These are phyloP conservation scores for Aricia artaxerxes DNA, from an alignment of 2,888 invertebrate species.

Conservation along the genomic window DNA sequence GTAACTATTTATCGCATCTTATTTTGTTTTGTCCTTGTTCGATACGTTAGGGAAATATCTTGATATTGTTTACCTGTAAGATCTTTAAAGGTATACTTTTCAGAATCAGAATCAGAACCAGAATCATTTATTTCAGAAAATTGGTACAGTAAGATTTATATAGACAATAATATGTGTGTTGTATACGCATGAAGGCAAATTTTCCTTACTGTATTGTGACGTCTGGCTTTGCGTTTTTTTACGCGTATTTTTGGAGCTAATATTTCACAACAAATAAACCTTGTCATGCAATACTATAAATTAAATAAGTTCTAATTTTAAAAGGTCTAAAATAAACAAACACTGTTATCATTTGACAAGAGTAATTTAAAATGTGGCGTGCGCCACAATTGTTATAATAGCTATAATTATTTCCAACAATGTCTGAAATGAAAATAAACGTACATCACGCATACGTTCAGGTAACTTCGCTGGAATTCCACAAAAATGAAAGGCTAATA, in stretches of 20 bases:
- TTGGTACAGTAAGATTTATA: no score
- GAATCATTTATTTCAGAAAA: no score
- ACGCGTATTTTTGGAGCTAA: neutral
- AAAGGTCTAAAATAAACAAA: neutral
- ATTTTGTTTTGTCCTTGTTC: no score
- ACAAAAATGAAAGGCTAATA: neutral
- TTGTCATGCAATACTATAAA: neutral
- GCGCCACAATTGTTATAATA: conserved; percentile 22
- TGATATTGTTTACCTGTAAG: no score
- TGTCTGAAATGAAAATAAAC: conserved; percentile 29
- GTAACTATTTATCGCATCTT: no score
- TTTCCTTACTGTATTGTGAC: no score
- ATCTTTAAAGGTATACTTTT: no score
- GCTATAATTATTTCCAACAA: conserved; percentile 30
- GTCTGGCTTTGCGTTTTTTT: neutral
- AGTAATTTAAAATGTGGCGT: conserved; percentile 24
- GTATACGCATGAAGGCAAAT: no score
- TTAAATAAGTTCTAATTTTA: conserved; percentile 5
- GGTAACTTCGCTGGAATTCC: neutral
- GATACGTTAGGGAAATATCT: no score
- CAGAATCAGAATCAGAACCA: no score
- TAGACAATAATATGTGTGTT: no score
- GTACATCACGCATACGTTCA: conserved; percentile 24
- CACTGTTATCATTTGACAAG: neutral
- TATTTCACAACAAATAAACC: conserved; percentile 2